Evolutionary conservation across 2,113 vertebrate genomes (phyloP).

Genomic region (Neolamprologus falcicula): DNA sequence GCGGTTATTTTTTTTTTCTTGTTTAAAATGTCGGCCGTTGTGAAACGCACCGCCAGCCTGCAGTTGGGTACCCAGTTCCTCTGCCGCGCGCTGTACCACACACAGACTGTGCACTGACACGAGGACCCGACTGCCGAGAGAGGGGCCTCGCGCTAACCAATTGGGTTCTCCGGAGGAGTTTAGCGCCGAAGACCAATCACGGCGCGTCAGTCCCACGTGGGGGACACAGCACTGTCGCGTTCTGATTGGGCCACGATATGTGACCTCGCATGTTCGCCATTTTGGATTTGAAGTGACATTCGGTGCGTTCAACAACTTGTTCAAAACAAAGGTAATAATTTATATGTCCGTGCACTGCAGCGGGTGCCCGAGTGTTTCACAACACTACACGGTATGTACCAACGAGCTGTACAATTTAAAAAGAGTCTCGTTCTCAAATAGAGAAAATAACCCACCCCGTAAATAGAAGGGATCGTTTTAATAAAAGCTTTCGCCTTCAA

Average conservation of each 20-base stretch:
- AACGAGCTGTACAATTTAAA: not conserved
- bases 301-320: constrained; percentile 68
- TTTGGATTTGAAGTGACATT: constrained; percentile 78
- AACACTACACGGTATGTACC: not conserved
- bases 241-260: constrained; percentile 63
- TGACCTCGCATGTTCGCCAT: constrained; percentile 81
- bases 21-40: constrained; percentile 41
- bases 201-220: constrained; percentile 76
- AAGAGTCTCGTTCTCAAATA: not conserved
- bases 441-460: not conserved
- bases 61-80: constrained; percentile 52
- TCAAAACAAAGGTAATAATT: constrained; percentile 66
- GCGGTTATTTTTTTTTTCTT: not conserved
- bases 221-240: not conserved
- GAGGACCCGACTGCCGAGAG: constrained; percentile 79
- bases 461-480: not conserved
- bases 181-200: constrained; percentile 60
- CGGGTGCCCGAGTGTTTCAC: not conserved
- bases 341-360: constrained; percentile 9
- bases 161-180: constrained; percentile 61
- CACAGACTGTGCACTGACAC: constrained; percentile 79
- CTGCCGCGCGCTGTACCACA: constrained; percentile 74
- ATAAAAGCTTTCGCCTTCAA: not conserved
- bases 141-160: constrained; percentile 71
- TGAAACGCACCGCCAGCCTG: constrained; percentile 36